Base-by-base conservation (phyloP, 92 coral and sea anemone genomes). In the Actinernus sp. region DNA sequence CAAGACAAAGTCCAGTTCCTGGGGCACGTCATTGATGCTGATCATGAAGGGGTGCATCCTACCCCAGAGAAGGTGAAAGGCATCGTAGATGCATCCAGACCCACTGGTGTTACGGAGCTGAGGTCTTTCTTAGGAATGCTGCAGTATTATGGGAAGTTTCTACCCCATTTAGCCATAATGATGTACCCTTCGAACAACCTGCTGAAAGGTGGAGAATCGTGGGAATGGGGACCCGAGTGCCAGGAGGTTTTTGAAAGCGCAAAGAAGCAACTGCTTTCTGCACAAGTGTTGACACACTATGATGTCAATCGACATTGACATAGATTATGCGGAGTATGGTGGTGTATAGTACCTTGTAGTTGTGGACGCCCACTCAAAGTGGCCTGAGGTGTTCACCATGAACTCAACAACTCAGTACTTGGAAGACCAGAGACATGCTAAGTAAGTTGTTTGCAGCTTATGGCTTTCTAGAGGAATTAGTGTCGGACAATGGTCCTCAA, bases 361-460 rank as follows among this genome's bases (percentile, higher is more conserved):
- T 26, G 79, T 68, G 28, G 90, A 83, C 63, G 79, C 73, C 69
- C 88, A 83, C 43, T 83, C 83, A 26, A 75, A 83, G 89, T 83
- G 82, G 71, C 78, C 76, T 23, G 82, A 73, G 61, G 82, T 65
- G 32, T 44, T 51, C 50, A 61, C 68, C n/a, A 73, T 60, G 56
- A 30, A 25, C 34, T 81, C 76, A 1, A 65, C 81, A 10, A 76
- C 84, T 36, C 26, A n/a, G n/a, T n/a, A n/a, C n/a, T n/a, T n/a
- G n/a, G n/a, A n/a, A n/a, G n/a, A n/a, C n/a, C n/a, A n/a, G n/a
- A n/a, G 55, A 55, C 21, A 66, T 74, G 50, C 34, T 55, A 65
- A 65, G 63, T 29, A 26, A 55, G 18, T 52, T 81, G 72, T 68
- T 83, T 62, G 74, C 67, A 36, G 82, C 70, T 3, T 62, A 68